These are phyloP conservation scores for Neomonachus schauinslandi DNA, from an alignment of 2,113 vertebrate genomes.

Conservation along the genomic window DNA sequence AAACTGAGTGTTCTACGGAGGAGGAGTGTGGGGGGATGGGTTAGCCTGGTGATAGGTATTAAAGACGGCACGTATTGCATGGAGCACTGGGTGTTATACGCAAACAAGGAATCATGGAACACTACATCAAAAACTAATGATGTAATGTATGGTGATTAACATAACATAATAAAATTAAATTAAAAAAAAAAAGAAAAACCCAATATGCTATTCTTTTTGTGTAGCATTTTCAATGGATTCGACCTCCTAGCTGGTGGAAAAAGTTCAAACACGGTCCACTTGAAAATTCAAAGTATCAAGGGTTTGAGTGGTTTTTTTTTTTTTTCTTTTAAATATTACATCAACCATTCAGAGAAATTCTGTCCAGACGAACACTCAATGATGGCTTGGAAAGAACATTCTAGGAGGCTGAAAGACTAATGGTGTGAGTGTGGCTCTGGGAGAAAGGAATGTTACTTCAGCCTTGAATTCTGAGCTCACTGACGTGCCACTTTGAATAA, in stretches of 20 bases:
- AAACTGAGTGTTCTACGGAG: no score
- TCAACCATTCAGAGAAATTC: slow-evolving; percentile 19
- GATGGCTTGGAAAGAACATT: slow-evolving; percentile 64
- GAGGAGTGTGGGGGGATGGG: no score
- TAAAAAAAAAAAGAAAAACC: not conserved
- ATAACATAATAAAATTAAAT: no score
- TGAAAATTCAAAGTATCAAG: not conserved
- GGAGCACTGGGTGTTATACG: no score
- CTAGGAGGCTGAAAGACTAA: slow-evolving; percentile 10
- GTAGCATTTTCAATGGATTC: not conserved
- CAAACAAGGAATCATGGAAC: no score
- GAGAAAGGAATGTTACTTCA: slow-evolving; percentile 72
- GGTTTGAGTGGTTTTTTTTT: not conserved
- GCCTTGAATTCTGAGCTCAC: slow-evolving; percentile 74
- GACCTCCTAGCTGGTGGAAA: not conserved
- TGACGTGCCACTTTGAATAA: slow-evolving; percentile 70
- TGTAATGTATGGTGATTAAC: no score
- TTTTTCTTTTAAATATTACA: not conserved
- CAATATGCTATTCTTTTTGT: not conserved
- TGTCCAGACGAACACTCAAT: not conserved
- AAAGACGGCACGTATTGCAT: no score
- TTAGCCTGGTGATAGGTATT: no score
- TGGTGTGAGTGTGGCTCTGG: not conserved
- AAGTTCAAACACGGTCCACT: not conserved
- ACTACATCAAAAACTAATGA: no score